These are phyloP conservation scores for Dendrolimus pini DNA, from an alignment of 2,888 invertebrate genomes.

Conservation along the genomic window DNA sequence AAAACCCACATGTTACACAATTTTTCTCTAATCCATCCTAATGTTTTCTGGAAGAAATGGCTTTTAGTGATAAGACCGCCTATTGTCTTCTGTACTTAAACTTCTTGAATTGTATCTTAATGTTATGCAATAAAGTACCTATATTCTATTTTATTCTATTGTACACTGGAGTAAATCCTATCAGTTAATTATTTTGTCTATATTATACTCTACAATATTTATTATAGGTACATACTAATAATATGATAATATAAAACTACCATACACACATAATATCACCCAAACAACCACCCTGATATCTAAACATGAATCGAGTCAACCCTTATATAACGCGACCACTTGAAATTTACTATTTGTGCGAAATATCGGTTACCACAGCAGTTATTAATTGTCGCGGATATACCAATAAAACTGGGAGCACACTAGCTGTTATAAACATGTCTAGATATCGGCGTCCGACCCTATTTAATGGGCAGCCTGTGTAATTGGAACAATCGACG, in stretches of 20 bases:
- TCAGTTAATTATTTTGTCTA: too few species aligned
- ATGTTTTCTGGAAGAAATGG: too few species aligned
- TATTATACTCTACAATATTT: too few species aligned
- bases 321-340: constrained; percentile 58
- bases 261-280: constrained; percentile 17
- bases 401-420: constrained; percentile 45
- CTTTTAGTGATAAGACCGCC: too few species aligned
- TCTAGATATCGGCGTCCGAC: constrained; percentile 41
- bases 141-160: too few species aligned
- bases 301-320: constrained; percentile 55
- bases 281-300: constrained; percentile 44
- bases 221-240: too few species aligned
- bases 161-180: too few species aligned
- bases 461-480: constrained; percentile 45
- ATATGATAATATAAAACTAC: not conserved
- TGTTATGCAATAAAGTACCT: too few species aligned
- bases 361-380: constrained; percentile 52
- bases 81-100: too few species aligned
- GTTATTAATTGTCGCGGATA: constrained; percentile 49
- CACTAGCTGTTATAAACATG: constrained; percentile 53
- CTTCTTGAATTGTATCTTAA: too few species aligned
- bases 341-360: constrained; percentile 46
- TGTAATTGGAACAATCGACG: constrained; percentile 11
- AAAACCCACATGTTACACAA: too few species aligned
- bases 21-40: too few species aligned